Conservation (phyloP, 2,113 vertebrate species). For the Thamnophis sirtalis region DNA sequence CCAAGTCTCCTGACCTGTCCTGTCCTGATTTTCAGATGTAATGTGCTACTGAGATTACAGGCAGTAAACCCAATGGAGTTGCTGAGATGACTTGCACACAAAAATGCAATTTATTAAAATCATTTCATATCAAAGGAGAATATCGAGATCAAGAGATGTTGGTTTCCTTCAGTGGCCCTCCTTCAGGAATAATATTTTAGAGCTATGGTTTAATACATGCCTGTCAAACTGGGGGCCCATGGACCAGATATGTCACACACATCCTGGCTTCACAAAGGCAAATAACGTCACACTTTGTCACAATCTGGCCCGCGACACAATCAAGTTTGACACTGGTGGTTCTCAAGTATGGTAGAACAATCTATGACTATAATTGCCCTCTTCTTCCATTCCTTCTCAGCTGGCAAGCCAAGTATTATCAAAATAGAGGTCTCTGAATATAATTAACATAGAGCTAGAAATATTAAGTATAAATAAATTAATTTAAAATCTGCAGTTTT, state of each 20-base stretch:
- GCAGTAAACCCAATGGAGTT: background rate
- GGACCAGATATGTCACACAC: too few species aligned
- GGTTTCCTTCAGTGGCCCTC: background rate
- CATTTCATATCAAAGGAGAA: background rate
- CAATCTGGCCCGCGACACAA: too few species aligned
- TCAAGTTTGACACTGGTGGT: background rate
- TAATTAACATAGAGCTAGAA: background rate
- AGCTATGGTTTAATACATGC: background rate
- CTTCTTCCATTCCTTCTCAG: background rate
- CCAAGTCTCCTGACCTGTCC: background rate
- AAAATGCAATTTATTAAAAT: background rate
- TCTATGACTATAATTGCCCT: background rate
- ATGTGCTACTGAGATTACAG: background rate
- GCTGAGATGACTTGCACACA: background rate
- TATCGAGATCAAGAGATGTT: background rate
- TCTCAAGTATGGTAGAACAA: background rate
- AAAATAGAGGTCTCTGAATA: constrained; percentile 2
- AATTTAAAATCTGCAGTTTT: constrained; percentile 6
- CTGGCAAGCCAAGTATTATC: background rate
- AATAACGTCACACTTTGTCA: too few species aligned
- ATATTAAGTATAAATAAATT: background rate
- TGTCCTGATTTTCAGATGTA: background rate
- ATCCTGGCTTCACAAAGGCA: too few species aligned
- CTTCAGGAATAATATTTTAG: background rate
- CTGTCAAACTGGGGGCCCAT: too few species aligned